Evolutionary conservation across 2,113 vertebrate species (phyloP), one percentile per base, ranked within the genome.

Genomic region (Salvator merianae): DNA sequence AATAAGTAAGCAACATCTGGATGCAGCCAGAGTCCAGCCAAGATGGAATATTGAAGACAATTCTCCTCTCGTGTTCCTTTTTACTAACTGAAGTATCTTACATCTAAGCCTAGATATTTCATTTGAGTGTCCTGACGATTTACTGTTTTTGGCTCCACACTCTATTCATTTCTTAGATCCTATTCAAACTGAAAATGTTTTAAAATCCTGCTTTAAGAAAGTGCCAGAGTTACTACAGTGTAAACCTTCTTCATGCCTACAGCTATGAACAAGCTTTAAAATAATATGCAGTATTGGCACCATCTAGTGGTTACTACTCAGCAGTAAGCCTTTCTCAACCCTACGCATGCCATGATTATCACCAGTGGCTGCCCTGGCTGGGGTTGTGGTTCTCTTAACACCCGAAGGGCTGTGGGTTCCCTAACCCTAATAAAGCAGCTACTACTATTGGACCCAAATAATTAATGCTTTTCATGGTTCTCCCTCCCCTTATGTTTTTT

Each of bases 231-330:
- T 62, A 47, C 63, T 83, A 59, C 55, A 20, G 55, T 53, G 30
- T 40, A 82, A 36, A 14, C 69, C 30, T 73, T 47, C 43, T 85
- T 7, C 28, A 38, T 28, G 10, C 62, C 30, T 71, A 12, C 32
- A 63, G 68, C 18, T 43, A 34, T 22, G 20, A 28, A 7, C 20
- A 55, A 71, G 18, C 10, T 77, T 78, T 16, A 62, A 55, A 72
- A 71, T 72, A n/a, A 76, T 62, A 71, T 76, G 66, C 92, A 47
- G 4, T 66, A 70, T 47, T 84, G 55, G 77, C 84, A 92, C 69
- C 94, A 93, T 92, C 94, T 80, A 84, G 93, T 91, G 94, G 92
- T 50, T 36, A 68, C 8, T 71, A 34, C 2, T 1, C 38, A 38
- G n/a, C 38, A 30, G 14, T 59, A 59, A 20, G 55, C 20, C 20